These are phyloP conservation scores for Pandemis cinnamomeana DNA, from an alignment of 2,888 invertebrate genomes.

Conservation along the genomic window DNA sequence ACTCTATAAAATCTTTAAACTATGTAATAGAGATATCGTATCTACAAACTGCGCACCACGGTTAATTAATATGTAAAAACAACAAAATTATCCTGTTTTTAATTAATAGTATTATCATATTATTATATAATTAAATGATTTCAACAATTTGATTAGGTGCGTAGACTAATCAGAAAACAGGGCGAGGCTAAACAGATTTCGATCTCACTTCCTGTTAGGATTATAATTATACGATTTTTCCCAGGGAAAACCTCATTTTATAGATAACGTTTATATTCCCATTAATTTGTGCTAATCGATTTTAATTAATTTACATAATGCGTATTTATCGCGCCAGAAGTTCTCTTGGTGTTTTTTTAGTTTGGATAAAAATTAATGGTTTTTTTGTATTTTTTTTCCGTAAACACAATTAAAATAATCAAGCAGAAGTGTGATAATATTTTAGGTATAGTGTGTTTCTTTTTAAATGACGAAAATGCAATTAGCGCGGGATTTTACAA, in stretches of 20 bases:
- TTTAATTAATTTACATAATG: not conserved
- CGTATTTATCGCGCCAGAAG: not conserved
- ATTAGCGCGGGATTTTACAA: no score
- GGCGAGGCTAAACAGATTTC: not conserved
- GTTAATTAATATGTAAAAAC: constrained; percentile 7
- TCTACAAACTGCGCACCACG: not conserved
- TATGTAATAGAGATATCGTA: not conserved
- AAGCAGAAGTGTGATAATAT: no score
- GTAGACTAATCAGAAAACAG: not conserved
- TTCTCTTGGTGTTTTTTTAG: not conserved
- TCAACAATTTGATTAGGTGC: not conserved
- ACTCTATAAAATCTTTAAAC: no score
- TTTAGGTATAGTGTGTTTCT: no score
- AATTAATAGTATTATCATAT: not conserved
- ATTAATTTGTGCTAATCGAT: not conserved
- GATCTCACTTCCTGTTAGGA: constrained; percentile 6
- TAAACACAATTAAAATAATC: no score
- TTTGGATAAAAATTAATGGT: no score
- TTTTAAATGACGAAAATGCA: no score
- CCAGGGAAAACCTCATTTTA: constrained; percentile 9
- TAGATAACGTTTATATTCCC: constrained; percentile 6
- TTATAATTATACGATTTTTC: not conserved
- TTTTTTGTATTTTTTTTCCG: no score
- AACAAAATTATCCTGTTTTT: constrained; percentile 17
- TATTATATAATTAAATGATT: not conserved